Evolutionary conservation across 92 coral and sea anemone species (phyloP), one percentile per base, ranked within the genome.

Genomic region (Micromussa lordhowensis): DNA sequence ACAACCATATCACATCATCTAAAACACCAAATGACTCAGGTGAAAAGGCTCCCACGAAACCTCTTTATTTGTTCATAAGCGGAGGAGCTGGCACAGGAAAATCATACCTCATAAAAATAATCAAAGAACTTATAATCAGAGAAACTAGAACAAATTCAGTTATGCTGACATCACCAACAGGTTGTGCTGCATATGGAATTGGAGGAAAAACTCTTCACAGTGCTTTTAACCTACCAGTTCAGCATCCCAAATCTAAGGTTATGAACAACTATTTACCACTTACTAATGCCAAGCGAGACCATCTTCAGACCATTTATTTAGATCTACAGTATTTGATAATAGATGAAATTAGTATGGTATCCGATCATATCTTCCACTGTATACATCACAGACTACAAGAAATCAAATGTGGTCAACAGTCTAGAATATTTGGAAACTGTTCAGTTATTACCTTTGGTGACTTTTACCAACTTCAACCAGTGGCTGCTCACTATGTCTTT

Each of bases 271-370:
- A 68, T 51, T 66, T 79, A n/a, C 90, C 90, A 36, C 70, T 64
- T 19, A 78, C 71, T 80, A 73, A 80, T 35, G 81, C 90, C n/a
- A 55, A 49, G 35, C 79, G 85, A 87, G 90, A 87, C 71, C 30
- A 66, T 66, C 74, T 87, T 22, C 90, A 87, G 80, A 32, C 81
- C 11, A 70, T 78, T 22, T 87, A 87, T 70, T 57, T 58, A 49
- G 68, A 87, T 87, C 55, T 80, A 13, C 26, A 88, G 54, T 88
- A 71, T 79, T 36, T 88, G 26, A 83, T 88, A 72, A 69, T 81
- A n/a, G 87, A 88, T 82, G 91, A 88, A 82, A 82, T 82, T 9
- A 88, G 91, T 53, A 81, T 88, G 87, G 91, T 88, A 26, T 81
- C 87, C 3, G 87, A 88, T 75, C 51, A 82, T 19, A 81, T 82